Evolutionary conservation across 1,140 invertebrate genomes (phyloP), one percentile per base, ranked within the genome.

Genomic region (Probaryconus sp.): DNA sequence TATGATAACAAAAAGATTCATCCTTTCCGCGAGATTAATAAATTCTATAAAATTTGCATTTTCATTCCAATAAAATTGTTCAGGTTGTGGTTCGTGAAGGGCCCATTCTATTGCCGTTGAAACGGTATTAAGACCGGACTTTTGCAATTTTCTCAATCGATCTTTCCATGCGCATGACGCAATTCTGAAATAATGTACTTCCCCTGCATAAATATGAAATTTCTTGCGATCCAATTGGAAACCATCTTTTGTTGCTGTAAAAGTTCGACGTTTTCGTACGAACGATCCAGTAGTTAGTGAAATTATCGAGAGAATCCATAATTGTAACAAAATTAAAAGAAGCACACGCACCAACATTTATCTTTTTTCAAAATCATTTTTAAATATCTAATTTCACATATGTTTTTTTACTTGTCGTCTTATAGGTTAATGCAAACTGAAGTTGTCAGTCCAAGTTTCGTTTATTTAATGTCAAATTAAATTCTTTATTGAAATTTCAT

Each of bases 1-100:
- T 26, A 90, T 61, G 38, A 90, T 81, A n/a, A 88, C 86, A 13
- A 89, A 80, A 9, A 89, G 78, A 60, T 88, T 87, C 50, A 88
- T 77, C 33, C 88, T 79, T 53, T 83, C 71, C 17, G 88, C 88
- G n/a, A 88, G 79, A 58, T 85, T 73, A n/a, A 90, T 69, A 70
- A 87, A 89, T 61, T 72, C 64, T 9, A 67, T 76, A 55, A 88
- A 63, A 73, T 85, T 77, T 42, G 77, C 72, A 28, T 77, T 61
- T 14, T 67, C 74, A 30, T 50, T 30, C 70, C 70, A 77, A 2
- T 58, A 37, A 38, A 72, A 80, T 17, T 51, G 73, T 65, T 55
- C 50, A 6, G 65, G 71, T 40, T 43, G 71, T 30, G 70, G 64
- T 13, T 78, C 70, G 33, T 80, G 73, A 43, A 40, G 65, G 7